Evolutionary conservation across 2,797 vertebrate genomes (phyloP).

Genomic region (Loris lydekkerianus): DNA sequence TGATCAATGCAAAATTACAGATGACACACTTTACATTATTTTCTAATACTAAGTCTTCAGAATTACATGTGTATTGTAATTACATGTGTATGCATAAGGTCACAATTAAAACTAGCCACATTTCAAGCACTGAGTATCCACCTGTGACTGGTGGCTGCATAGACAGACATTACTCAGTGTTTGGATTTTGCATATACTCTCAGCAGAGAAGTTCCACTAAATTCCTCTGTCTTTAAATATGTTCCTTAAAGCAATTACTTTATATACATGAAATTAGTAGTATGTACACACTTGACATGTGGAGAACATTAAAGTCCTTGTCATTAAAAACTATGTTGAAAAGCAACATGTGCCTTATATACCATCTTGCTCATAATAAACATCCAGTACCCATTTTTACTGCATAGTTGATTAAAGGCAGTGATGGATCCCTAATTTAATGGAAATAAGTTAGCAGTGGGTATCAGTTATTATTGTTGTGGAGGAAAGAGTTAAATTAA

Average conservation of each 20-base stretch:
- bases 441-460: background rate
- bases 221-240: slow-evolving; percentile 2
- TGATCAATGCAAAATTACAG: background rate
- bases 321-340: background rate
- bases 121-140: background rate
- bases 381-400: background rate
- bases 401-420: background rate
- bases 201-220: background rate
- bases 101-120: background rate
- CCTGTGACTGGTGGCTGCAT: background rate
- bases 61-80: background rate
- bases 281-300: background rate
- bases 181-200: background rate
- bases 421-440: background rate
- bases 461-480: slow-evolving; percentile 5
- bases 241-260: background rate
- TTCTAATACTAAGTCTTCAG: background rate
- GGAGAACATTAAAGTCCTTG: background rate
- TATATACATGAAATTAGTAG: background rate
- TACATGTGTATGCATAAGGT: accelerated
- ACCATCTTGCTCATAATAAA: background rate
- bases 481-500: slow-evolving; percentile 49
- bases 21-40: background rate
- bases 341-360: background rate
- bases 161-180: background rate